phyloP scores from a whole-genome alignment of 2,797 vertebrate species.

The Sphenodon punctatus region DNA sequence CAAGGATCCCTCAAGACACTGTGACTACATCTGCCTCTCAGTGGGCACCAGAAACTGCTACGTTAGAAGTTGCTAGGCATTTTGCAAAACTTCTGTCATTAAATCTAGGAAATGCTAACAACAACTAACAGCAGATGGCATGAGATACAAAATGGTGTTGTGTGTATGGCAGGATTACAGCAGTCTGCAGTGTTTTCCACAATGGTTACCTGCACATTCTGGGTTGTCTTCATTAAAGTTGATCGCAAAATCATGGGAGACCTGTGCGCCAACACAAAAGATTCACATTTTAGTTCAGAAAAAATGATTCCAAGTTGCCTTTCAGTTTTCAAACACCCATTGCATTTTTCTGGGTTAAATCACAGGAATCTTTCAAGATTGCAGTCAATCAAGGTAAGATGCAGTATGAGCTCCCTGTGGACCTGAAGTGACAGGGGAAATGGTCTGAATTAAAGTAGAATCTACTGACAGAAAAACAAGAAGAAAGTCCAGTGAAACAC shows the following conservation, averaged over 20 bases:
- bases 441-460: constrained; percentile 45
- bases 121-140: neutral
- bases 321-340: constrained; percentile 30
- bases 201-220: constrained; percentile 93
- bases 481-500: neutral
- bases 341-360: constrained; percentile 38
- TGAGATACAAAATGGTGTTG: neutral
- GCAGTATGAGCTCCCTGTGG: constrained; percentile 9
- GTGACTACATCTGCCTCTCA: neutral
- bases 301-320: constrained; percentile 21
- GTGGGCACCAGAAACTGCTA: neutral
- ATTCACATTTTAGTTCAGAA: constrained; percentile 41
- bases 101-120: neutral
- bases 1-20: rapidly evolving
- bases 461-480: constrained; percentile 8
- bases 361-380: constrained; percentile 43
- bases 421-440: constrained; percentile 32
- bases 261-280: constrained; percentile 75
- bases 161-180: neutral
- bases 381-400: constrained; percentile 34
- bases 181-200: neutral
- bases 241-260: constrained; percentile 98
- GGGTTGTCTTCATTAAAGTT: constrained; percentile 99
- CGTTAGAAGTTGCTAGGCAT: neutral
- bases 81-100: neutral